Evolutionary conservation across 2,797 vertebrate genomes (phyloP).

Genomic region (Helarctos malayanus): DNA sequence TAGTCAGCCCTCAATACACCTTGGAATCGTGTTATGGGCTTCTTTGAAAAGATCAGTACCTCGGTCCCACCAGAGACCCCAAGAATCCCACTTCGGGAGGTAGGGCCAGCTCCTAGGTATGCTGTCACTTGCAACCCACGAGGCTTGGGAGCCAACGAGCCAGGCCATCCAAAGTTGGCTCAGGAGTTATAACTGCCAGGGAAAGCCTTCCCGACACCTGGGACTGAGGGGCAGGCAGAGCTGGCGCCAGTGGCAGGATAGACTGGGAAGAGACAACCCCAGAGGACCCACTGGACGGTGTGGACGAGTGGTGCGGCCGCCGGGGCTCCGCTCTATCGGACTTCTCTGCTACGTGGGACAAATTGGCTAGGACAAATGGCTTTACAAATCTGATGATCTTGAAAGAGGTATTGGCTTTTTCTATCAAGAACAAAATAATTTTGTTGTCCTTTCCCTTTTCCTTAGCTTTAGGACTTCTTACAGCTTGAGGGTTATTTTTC

Average conservation of each 20-base stretch:
- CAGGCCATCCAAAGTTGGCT: background rate
- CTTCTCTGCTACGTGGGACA: background rate
- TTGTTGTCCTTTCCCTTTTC: background rate
- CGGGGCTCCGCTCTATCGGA: background rate
- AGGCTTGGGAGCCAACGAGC: background rate
- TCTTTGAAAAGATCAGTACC: background rate
- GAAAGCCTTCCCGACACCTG: background rate
- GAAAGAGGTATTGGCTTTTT: background rate
- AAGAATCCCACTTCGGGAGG: background rate
- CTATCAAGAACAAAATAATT: background rate
- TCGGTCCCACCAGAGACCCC: background rate
- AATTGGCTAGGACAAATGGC: background rate
- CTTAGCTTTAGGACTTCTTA: background rate
- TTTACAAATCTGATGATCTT: background rate
- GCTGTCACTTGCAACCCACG: background rate
- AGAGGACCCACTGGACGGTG: too few relatives aligned
- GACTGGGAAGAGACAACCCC: background rate
- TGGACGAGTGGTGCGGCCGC: background rate
- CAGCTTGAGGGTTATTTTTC: background rate
- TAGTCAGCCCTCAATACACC: background rate
- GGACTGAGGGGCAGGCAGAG: too few relatives aligned
- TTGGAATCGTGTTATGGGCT: background rate
- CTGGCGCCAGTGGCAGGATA: background rate
- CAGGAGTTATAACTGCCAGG: background rate
- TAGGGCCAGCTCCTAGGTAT: too few relatives aligned